Evolutionary conservation across 1,140 invertebrate genomes (phyloP).

Genomic region (Drosophila quadrilineata): DNA sequence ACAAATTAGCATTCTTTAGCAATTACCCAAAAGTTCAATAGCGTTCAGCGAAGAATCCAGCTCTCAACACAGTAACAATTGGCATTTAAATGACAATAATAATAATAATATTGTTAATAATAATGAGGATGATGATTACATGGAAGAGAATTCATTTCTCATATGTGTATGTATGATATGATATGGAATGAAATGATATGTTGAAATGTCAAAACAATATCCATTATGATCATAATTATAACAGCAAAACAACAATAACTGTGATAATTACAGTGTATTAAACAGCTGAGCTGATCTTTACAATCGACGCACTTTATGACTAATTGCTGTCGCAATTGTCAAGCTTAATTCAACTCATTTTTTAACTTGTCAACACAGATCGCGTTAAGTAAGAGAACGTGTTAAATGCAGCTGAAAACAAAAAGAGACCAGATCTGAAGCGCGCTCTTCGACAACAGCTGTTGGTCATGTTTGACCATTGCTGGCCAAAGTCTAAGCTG

Average conservation of each 20-base stretch:
- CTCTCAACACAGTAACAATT: too few relatives aligned
- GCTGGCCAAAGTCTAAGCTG: constrained; percentile 5
- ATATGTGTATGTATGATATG: too few relatives aligned
- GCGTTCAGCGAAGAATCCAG: constrained; percentile 66
- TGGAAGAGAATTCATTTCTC: too few relatives aligned
- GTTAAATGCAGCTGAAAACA: neutral
- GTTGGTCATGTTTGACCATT: constrained; percentile 31
- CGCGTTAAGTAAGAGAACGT: constrained; percentile 28
- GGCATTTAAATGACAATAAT: constrained; percentile 73
- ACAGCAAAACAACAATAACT: constrained; percentile 30
- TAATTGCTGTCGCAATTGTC: constrained; percentile 53
- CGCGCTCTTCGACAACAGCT: constrained; percentile 36
- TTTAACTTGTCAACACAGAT: constrained; percentile 36
- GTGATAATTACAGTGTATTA: constrained; percentile 69
- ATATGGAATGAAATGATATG: too few relatives aligned
- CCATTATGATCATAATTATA: too few relatives aligned
- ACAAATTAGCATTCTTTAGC: constrained; percentile 43
- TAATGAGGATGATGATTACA: too few relatives aligned
- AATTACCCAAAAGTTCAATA: constrained; percentile 72
- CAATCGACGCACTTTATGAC: constrained; percentile 71
- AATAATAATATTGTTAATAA: too few relatives aligned
- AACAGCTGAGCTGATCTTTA: constrained; percentile 58
- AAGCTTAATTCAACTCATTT: constrained; percentile 32
- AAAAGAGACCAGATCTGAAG: constrained; percentile 2
- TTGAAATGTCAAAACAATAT: constrained; percentile 36